These are phyloP conservation scores for Semicossyphus pulcher DNA, from an alignment of 2,113 vertebrate species.

Conservation along the genomic window DNA sequence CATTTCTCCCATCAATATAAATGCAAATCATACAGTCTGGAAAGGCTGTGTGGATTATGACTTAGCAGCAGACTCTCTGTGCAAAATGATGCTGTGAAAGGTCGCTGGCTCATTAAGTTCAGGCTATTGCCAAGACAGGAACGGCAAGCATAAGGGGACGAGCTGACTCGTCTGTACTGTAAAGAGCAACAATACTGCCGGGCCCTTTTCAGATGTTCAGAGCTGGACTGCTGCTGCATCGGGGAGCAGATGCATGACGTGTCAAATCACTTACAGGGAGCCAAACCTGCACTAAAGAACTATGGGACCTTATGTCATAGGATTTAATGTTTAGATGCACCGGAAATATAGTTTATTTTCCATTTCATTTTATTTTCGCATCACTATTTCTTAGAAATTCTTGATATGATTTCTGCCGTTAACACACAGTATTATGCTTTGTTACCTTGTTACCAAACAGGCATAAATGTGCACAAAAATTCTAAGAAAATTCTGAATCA, in stretches of 20 bases:
- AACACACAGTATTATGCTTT: too few relatives aligned
- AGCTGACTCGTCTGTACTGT: constrained; percentile 28
- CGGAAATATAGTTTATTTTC: not conserved
- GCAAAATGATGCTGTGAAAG: constrained; percentile 56
- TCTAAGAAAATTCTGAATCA: too few relatives aligned
- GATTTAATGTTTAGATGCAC: not conserved
- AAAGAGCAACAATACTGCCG: constrained; percentile 26
- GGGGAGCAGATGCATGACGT: constrained; percentile 13
- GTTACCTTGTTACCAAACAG: too few relatives aligned
- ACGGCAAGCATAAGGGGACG: constrained; percentile 12
- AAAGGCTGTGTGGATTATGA: constrained; percentile 42
- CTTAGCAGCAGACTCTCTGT: constrained; percentile 28
- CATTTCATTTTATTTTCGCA: not conserved
- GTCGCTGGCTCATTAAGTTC: constrained; percentile 59
- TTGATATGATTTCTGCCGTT: too few relatives aligned
- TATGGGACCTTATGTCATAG: not conserved
- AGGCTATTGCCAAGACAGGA: constrained; percentile 10
- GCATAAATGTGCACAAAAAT: too few relatives aligned
- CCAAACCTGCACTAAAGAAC: not conserved
- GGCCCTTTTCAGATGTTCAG: constrained; percentile 13
- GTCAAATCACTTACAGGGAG: constrained; percentile 29
- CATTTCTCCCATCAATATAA: constrained; percentile 66
- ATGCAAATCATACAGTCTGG: constrained; percentile 70
- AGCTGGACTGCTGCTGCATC: not conserved
- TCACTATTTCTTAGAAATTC: not conserved